A percentile compares a stretch with the other conserved stretches of the same genome.
Evolutionary conservation across 2,888 invertebrate species (phyloP).

Genomic region (Tetragnatha montana): DNA sequence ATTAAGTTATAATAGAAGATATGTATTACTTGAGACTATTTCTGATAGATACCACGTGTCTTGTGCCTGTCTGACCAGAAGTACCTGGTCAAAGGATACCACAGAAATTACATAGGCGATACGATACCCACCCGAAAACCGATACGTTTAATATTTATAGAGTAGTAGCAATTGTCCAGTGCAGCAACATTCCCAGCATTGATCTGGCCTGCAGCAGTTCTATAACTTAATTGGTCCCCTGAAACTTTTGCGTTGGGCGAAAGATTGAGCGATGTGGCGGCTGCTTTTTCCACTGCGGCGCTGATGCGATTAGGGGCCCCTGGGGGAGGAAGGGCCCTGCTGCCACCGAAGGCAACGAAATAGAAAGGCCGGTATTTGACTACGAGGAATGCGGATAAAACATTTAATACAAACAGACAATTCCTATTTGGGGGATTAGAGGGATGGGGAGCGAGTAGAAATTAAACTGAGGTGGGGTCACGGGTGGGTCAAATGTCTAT

Average conservation of each 20-base stretch:
- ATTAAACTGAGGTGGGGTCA: not conserved
- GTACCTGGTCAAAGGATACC: too few relatives aligned
- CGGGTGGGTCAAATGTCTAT: not conserved
- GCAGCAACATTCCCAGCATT: not conserved
- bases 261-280: conserved; percentile 17
- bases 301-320: conserved; percentile 43
- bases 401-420: conserved; percentile 30
- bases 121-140: too few relatives aligned
- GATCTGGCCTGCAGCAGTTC: not conserved
- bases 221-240: conserved; percentile 33
- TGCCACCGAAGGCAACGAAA: conserved; percentile 6
- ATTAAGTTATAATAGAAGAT: too few relatives aligned
- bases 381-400: conserved; percentile 16
- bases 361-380: conserved; percentile 22
- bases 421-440: conserved; percentile 17
- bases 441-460: not conserved
- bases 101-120: too few relatives aligned
- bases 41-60: too few relatives aligned
- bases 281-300: conserved; percentile 26
- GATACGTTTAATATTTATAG: too few relatives aligned
- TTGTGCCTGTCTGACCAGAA: too few relatives aligned
- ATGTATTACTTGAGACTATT: too few relatives aligned
- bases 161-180: too few relatives aligned
- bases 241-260: conserved; percentile 11
- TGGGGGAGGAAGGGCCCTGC: conserved; percentile 17